phyloP scores from a whole-genome alignment of 2,797 vertebrate genomes.

The Thamnophis elegans region DNA sequence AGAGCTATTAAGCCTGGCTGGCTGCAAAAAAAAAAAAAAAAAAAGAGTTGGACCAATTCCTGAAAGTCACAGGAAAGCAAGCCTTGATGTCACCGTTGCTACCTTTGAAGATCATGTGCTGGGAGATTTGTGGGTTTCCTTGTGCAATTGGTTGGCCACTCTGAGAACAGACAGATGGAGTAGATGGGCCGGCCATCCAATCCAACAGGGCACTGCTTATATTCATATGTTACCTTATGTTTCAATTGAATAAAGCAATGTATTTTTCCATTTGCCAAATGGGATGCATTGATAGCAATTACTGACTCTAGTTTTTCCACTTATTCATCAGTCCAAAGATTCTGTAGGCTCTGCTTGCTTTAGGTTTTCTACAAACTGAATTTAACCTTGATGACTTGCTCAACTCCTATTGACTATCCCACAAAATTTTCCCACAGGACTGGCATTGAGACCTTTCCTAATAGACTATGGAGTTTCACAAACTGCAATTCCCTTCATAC shows the following conservation, averaged over 20 bases:
- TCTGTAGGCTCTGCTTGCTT: background rate
- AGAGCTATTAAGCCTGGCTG: background rate
- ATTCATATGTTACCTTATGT: background rate
- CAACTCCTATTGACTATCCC: background rate
- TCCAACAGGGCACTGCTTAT: background rate
- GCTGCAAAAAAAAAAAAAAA: background rate
- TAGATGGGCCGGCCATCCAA: background rate
- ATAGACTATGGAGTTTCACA: background rate
- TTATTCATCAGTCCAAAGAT: background rate
- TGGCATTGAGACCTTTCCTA: background rate
- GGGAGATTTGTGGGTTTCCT: background rate
- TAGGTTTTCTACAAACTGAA: background rate
- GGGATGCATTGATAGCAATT: background rate
- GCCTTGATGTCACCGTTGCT: background rate
- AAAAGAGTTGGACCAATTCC: background rate
- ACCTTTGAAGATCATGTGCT: background rate
- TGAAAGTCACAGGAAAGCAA: background rate
- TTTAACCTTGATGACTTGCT: background rate
- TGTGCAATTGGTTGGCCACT: background rate
- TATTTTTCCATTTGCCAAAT: background rate
- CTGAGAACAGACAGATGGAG: background rate
- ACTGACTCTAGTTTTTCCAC: background rate
- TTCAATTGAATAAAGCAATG: background rate
- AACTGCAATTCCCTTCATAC: background rate
- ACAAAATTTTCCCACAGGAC: background rate